A percentile compares a stretch with the other conserved stretches of the same genome.
Evolutionary conservation across 2,113 vertebrate genomes (phyloP).

Genomic region (Oreochromis niloticus): DNA sequence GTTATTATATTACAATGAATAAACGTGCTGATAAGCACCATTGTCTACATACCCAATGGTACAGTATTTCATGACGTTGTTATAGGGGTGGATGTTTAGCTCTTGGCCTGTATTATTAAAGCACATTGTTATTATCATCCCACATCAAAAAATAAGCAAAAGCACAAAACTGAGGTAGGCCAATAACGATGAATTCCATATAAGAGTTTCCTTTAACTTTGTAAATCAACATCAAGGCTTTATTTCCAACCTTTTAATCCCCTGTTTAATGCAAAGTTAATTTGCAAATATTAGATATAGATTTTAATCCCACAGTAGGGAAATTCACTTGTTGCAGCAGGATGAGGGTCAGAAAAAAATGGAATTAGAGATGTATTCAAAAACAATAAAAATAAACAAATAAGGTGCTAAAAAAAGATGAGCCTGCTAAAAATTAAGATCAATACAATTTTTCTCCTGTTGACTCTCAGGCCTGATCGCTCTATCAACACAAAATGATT

Average conservation of each 20-base stretch:
- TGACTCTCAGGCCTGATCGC: neutral
- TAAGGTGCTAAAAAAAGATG: neutral
- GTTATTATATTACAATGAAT: neutral
- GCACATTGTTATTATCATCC: neutral
- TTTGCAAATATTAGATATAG: neutral
- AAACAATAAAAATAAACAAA: neutral
- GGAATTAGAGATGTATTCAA: neutral
- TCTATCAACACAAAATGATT: neutral
- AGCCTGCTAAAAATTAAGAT: neutral
- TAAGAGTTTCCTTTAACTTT: neutral
- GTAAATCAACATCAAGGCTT: neutral
- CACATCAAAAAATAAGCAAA: neutral
- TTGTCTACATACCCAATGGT: neutral
- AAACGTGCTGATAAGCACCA: neutral
- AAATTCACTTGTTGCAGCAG: neutral
- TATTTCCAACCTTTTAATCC: neutral
- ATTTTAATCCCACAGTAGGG: neutral
- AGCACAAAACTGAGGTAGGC: neutral
- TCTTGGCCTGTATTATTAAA: neutral
- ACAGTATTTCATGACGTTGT: neutral
- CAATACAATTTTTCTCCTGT: neutral
- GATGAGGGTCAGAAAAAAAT: neutral
- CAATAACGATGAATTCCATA: fast-evolving
- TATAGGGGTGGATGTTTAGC: neutral
- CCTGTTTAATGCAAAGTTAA: neutral